Base-by-base conservation (phyloP, 2,888 invertebrate species). In the Phyto melanocephala region DNA sequence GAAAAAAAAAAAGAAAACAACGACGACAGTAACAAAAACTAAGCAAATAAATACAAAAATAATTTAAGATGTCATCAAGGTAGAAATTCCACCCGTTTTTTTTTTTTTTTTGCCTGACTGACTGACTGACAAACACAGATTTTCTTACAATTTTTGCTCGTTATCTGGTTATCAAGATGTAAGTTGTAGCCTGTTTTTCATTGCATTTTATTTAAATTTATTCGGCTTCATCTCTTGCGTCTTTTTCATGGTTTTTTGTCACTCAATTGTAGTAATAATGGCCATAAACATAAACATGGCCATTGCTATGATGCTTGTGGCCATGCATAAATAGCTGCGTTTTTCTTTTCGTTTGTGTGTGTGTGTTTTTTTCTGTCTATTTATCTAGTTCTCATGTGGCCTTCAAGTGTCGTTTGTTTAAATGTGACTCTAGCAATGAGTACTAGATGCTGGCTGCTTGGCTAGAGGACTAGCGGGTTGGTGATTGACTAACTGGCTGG, bases 331-430 rank as follows among this genome's bases (percentile, higher is more conserved):
- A 81, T 81, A 78, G 74, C 81, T 78, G 68, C 75, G 58, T 65
- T 82, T 78, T 58, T 78, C 52, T 67, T 50, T 54, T 54, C 15
- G 35, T 63, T 10, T n/a, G n/a, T n/a, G n/a, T n/a, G n/a, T n/a
- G n/a, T n/a, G n/a, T n/a, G n/a, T n/a, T n/a, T n/a, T n/a, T n/a
- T 22, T 13, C 5, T 22, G 1, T 15, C 28, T 28, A 50, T 28
- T 22, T 33, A 52, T 35, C 78, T 58, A 71, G 82, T 82, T 79
- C 82, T 82, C 79, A 79, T 76, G 82, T 79, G 82, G 82, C 82
- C 82, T 82, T 82, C 82, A 82, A 82, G 79, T 82, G 82, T 82
- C 82, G 79, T 75, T 65, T 42, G 74, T 45, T 50, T 74, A 28
- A 65, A 50, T 75, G 22, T 56, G 63, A 33, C 52, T 50, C 62